Base-by-base conservation (phyloP, 1,140 invertebrate genomes). In the Drosophila tsacasi region DNA sequence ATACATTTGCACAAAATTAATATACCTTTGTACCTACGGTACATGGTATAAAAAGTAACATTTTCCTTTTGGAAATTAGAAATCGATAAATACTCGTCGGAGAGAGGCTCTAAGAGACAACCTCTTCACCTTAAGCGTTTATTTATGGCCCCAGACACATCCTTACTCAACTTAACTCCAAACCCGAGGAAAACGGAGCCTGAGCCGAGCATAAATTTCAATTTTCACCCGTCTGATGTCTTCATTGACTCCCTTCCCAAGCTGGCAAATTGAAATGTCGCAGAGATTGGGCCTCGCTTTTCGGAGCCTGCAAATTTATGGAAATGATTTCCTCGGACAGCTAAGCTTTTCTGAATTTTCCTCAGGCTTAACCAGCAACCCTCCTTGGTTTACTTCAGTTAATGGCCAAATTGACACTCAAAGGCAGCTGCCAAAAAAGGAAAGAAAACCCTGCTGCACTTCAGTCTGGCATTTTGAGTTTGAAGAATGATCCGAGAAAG, bases 191-290 rank as follows among this genome's bases (percentile, higher is more conserved):
- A 50, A 64, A n/a, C 35, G 35, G 44, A 64, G 49, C 47, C 37
- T 75, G 62, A 13, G 30, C n/a, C 67, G 59, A 77, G 50, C 83
- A 89, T 87, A 89, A 87, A 87, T 87, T 77, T 78, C 27, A 71
- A 80, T 89, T 87, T 83, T 80, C 84, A 81, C 84, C 84, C 81
- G 80, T 62, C 75, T 40, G 44, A 71, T 37, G 54, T 67, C 55
- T 77, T 76, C 52, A 58, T 59, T 76, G 54, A 54, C 60, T 55
- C 66, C 58, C 49, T 44, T 47, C 47, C 49, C 30, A 3, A 12
- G 10, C 47, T 57, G 27, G 63, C 75, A 85, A 85, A 85, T 85
- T 85, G 83, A 85, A 85, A 85, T 85, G 83, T 85, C 78, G 78
- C 42, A 67, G 37, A 59, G 32, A 58, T 50, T 76, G 59, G 40